Evolutionary conservation across 2,113 vertebrate genomes (phyloP).

Genomic region (Rhizomys pruinosus): DNA sequence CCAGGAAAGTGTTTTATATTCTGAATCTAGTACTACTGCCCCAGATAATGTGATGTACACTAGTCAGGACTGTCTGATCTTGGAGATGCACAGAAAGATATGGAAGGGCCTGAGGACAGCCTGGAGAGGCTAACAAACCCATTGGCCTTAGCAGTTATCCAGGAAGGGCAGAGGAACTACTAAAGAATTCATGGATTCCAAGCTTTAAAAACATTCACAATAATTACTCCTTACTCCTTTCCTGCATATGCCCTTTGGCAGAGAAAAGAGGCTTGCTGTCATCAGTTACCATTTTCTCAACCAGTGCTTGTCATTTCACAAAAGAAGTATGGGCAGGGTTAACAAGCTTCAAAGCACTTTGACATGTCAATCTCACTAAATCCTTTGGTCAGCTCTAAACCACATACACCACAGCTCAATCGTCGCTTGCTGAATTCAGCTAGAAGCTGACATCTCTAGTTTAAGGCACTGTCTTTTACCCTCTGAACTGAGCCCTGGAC

Average conservation of each 20-base stretch:
- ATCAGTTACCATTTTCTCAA: neutral
- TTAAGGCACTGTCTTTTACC: neutral
- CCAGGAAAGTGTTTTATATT: conserved; percentile 90
- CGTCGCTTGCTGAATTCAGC: neutral
- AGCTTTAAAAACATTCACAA: neutral
- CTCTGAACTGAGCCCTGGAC: neutral
- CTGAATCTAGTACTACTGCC: conserved; percentile 91
- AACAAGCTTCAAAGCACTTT: neutral
- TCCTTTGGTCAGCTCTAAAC: neutral
- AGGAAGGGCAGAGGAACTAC: neutral
- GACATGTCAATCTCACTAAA: neutral
- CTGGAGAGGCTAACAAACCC: conserved; percentile 83
- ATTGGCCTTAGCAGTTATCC: neutral
- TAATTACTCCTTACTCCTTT: neutral
- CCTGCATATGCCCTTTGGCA: neutral
- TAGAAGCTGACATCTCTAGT: neutral
- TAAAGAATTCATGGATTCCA: neutral
- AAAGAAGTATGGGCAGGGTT: neutral
- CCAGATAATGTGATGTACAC: conserved; percentile 89
- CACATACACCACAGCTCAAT: neutral
- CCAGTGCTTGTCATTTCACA: neutral
- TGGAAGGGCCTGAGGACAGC: conserved; percentile 88
- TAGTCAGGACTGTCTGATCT: conserved; percentile 89
- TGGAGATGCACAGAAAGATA: conserved; percentile 90
- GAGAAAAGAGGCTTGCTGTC: neutral